Evolutionary conservation across 1,140 invertebrate genomes (phyloP), one percentile per base, ranked within the genome.

Genomic region (Diorhabda carinulata): DNA sequence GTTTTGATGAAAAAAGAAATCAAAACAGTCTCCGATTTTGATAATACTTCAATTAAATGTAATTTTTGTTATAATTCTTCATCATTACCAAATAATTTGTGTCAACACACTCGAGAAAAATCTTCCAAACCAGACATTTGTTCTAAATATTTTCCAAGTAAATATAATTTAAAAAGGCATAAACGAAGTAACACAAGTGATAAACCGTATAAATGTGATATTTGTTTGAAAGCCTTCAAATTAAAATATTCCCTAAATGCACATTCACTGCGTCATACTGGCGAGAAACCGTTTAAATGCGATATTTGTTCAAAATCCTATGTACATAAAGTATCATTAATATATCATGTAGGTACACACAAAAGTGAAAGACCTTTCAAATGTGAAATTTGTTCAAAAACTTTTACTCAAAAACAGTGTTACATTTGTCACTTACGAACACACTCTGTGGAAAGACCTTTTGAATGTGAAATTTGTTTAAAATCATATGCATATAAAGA

Each of bases 11-110:
- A 25, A 25, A 25, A 25, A 25, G 25, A 25, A 25, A 25, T 25
- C 25, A 25, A 25, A 25, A 25, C 25, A 1, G 25, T 25, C 25
- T 25, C 25, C 25, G 25, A 25, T 25, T 25, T 25, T 25, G 25
- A 25, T 25, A 25, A 25, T 25, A 25, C 25, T 25, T 1, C 25
- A 25, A 25, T 25, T 25, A 25, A 25, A 25, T 25, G 25, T 25
- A 25, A 25, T 25, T 25, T 25, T 25, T 25, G 25, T 25, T 78
- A 81, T 0, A 84, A 83, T 62, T 82, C 83, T 64, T 83, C 83
- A 0, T 84, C 84, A 82, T 71, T 86, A 42, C 74, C 83, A 3
- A 84, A 85, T 83, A 84, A 86, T 74, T 83, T 84, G 72, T 69
- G 84, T 44, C 83, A 85, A 0, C 25, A 25, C 25, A 25, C 25